phyloP scores from a whole-genome alignment of 2,888 invertebrate genomes.

The Poecilobothrus nobilitatus region DNA sequence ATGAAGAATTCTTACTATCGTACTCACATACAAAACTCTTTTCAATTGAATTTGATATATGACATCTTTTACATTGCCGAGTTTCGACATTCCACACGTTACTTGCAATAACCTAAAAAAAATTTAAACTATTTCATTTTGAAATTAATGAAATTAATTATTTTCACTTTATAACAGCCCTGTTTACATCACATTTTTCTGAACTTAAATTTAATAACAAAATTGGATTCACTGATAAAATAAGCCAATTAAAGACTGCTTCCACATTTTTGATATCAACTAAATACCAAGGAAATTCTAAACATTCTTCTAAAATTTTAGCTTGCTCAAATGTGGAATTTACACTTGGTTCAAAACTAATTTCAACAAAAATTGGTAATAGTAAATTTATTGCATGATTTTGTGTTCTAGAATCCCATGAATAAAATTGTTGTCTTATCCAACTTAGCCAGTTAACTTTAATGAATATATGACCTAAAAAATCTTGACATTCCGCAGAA shows the following conservation, averaged over 20 bases:
- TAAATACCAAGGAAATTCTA: slow-evolving; percentile 56
- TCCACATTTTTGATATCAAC: slow-evolving; percentile 55
- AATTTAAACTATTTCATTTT: slow-evolving; percentile 17
- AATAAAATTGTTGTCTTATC: slow-evolving; percentile 44
- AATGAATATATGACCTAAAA: slow-evolving; percentile 62
- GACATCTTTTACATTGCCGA: slow-evolving; percentile 24
- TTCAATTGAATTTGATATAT: slow-evolving; percentile 34
- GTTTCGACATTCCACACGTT: slow-evolving; percentile 24
- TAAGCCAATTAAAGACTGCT: slow-evolving; percentile 63
- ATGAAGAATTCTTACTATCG: slow-evolving; percentile 35
- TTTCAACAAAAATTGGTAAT: slow-evolving; percentile 60
- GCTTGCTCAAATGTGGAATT: slow-evolving; percentile 47
- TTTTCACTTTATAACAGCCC: slow-evolving; percentile 51
- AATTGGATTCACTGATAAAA: slow-evolving; percentile 61
- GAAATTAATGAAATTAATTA: slow-evolving; percentile 10
- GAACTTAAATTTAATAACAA: slow-evolving; percentile 51
- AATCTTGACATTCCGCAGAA: slow-evolving; percentile 60
- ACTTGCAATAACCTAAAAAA: slow-evolving; percentile 19
- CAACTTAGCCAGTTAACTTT: slow-evolving; percentile 58
- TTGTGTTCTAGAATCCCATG: slow-evolving; percentile 41
- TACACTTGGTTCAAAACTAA: slow-evolving; percentile 63
- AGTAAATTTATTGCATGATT: slow-evolving; percentile 53
- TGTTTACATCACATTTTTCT: slow-evolving; percentile 49
- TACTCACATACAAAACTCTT: slow-evolving; percentile 40
- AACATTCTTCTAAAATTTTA: slow-evolving; percentile 51